phyloP scores from a whole-genome alignment of 2,888 invertebrate genomes.

The Anticlea derivata region DNA sequence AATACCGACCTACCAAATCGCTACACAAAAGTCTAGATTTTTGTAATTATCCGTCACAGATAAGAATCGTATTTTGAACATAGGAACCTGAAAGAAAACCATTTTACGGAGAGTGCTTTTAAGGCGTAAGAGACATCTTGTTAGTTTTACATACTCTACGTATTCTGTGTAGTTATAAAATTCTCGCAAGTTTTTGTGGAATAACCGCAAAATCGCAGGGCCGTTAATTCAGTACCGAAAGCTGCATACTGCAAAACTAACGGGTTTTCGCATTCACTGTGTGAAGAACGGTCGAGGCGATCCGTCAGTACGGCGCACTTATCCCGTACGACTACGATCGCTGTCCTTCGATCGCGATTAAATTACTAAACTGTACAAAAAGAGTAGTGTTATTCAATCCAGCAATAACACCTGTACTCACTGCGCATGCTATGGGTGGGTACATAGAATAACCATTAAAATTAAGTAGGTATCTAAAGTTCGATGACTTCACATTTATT shows the following conservation, averaged over 20 bases:
- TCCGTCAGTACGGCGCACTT: constrained; percentile 6
- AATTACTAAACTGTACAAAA: neutral
- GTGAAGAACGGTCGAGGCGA: constrained; percentile 17
- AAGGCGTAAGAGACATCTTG: no score
- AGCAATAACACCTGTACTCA: neutral
- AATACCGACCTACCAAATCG: no score
- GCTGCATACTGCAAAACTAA: constrained; percentile 28
- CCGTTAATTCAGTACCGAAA: constrained; percentile 20
- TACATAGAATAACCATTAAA: neutral
- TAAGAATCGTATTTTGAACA: no score
- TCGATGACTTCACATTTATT: neutral
- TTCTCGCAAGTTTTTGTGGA: constrained; percentile 7
- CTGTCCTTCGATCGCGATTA: constrained; percentile 15
- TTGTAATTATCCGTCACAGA: no score
- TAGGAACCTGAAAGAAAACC: no score
- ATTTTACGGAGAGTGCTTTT: no score
- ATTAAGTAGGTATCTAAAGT: neutral
- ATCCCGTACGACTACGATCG: constrained; percentile 19
- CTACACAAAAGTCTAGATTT: no score
- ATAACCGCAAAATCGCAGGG: constrained; percentile 23
- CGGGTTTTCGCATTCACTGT: constrained; percentile 26
- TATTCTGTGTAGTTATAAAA: constrained; percentile 2
- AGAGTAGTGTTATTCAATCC: constrained; percentile 3
- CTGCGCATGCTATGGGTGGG: no score
- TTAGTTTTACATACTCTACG: no score